Conservation (phyloP, 2,797 vertebrate genomes). For the Todus mexicanus region DNA sequence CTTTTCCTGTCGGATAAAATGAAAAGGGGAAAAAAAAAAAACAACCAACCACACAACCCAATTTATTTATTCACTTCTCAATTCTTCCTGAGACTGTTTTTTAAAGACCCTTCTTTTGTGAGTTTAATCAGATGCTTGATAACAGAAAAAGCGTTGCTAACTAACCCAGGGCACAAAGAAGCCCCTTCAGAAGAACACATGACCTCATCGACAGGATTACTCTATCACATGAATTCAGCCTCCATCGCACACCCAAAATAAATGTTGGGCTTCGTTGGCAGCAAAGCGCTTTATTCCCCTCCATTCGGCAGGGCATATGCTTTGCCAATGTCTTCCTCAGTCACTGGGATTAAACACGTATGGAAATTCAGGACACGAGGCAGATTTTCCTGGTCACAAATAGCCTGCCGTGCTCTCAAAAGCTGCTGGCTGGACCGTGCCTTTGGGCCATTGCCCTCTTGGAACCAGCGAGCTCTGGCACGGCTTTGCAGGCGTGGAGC, state of each 20-base stretch:
- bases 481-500: background rate
- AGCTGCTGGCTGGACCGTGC: background rate
- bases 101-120: slow-evolving; percentile 29
- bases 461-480: slow-evolving; percentile 1
- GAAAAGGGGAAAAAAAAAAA: background rate
- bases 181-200: slow-evolving; percentile 50
- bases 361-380: background rate
- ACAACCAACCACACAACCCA: background rate
- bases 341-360: background rate
- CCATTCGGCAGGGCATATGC: background rate
- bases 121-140: slow-evolving; percentile 62
- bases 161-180: slow-evolving; percentile 30
- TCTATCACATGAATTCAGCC: slow-evolving; percentile 45
- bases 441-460: background rate
- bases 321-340: background rate
- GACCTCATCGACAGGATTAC: slow-evolving; percentile 54
- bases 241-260: background rate
- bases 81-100: slow-evolving; percentile 1
- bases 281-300: background rate
- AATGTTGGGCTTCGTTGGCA: background rate
- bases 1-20: background rate
- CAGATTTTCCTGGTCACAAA: background rate
- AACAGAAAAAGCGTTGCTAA: slow-evolving; percentile 56
- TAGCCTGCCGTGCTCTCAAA: background rate
- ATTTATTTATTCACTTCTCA: slow-evolving; percentile 24